Evolutionary conservation across 2,888 invertebrate genomes (phyloP), one percentile per base, ranked within the genome.

Genomic region (Alloplasta piceator): DNA sequence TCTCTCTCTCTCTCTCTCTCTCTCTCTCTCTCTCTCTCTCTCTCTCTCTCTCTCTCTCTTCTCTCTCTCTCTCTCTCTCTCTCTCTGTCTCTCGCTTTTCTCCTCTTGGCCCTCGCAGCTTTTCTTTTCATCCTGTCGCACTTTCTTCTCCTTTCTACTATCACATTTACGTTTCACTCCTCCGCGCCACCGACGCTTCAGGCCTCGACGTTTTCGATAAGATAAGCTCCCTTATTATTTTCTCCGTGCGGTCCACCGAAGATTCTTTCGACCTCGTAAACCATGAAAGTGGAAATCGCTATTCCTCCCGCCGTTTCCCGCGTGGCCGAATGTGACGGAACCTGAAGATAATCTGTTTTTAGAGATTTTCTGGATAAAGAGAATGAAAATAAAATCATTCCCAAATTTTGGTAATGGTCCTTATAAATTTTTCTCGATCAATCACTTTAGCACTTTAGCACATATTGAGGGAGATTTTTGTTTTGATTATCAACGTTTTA

Each of bases 221-320:
- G 82, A 79, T 79, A 82, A 82, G 82, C 79, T 76, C 76, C 76
- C 76, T 82, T 82, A 82, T 82, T 82, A 82, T 82, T 82, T 82
- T 82, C 79, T 64, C 67, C 73, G 52, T 26, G 41, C 73, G 76
- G 78, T 73, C 79, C 76, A 73, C 73, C 73, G 72, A 82, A 82
- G 76, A 82, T 82, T 79, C 79, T 72, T 10, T 60, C 61, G 50
- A 64, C 72, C 74, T 61, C 70, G 78, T 82, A 71, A 80, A 74
- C 77, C 82, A 60, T 55, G 60, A 60, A 39, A 67, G 67, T 61
- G 70, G 46, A 55, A 46, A 66, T 26, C 64, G 74, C 80, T 78
- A 26, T 82, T 77, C 75, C 70, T 75, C 67, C 67, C 63, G 39
- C 67, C 61, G 58, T 46, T 46, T 48, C 76, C 78, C 66, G 74